phyloP scores from a whole-genome alignment of 2,113 vertebrate species.

The Oreochromis aureus region DNA sequence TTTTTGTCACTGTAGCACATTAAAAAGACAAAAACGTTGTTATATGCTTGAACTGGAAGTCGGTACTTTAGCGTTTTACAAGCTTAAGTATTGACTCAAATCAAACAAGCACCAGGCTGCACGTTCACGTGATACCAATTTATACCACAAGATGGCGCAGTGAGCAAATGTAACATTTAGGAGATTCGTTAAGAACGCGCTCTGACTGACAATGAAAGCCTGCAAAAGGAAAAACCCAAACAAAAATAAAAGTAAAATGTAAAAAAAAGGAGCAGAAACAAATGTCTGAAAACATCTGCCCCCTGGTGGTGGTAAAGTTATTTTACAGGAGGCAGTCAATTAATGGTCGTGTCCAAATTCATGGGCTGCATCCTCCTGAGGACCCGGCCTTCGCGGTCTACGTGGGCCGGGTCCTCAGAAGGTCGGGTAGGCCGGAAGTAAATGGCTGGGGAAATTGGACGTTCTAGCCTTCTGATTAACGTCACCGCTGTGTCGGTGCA shows the following conservation, averaged over 20 bases:
- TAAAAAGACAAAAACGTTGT: neutral
- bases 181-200: neutral
- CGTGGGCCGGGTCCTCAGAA: too few species aligned
- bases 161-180: neutral
- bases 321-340: neutral
- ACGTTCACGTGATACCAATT: neutral
- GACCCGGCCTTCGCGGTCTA: too few species aligned
- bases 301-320: neutral
- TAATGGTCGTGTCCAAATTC: too few species aligned
- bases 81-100: neutral
- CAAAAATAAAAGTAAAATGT: neutral
- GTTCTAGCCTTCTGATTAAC: too few species aligned
- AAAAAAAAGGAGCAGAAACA: neutral
- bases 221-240: neutral
- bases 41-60: neutral
- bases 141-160: neutral
- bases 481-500: too few species aligned
- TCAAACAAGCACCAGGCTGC: neutral
- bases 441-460: too few species aligned
- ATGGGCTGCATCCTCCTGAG: too few species aligned
- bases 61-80: rapidly evolving
- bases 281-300: neutral
- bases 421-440: too few species aligned
- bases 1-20: neutral
- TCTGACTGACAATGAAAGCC: neutral